A percentile compares a stretch with the other conserved stretches of the same genome.
These are phyloP conservation scores for Cephonodes hylas DNA, from an alignment of 2,888 invertebrate genomes.

Conservation along the genomic window DNA sequence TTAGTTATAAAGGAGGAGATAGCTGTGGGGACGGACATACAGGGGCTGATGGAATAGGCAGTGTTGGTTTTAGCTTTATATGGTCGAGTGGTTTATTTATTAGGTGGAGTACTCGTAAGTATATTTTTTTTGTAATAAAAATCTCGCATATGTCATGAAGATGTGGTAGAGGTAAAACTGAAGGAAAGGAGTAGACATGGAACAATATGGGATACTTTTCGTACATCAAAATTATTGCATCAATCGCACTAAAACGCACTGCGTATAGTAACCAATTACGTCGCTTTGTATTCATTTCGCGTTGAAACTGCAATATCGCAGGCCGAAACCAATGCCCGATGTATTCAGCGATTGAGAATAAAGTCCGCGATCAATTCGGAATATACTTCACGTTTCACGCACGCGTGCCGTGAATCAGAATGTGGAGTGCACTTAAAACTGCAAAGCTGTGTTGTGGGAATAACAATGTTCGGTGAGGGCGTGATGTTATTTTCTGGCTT, in stretches of 20 bases:
- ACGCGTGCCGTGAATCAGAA: slow-evolving; percentile 31
- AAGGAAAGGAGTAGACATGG: no score
- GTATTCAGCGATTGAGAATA: slow-evolving; percentile 27
- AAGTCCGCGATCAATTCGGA: slow-evolving; percentile 29
- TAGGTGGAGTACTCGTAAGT: no score
- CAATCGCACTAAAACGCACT: background rate
- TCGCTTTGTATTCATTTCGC: background rate
- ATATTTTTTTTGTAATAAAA: no score
- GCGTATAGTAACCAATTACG: background rate
- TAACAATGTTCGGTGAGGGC: background rate
- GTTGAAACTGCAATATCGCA: slow-evolving; percentile 39
- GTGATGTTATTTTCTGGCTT: background rate
- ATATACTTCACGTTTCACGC: slow-evolving; percentile 33
- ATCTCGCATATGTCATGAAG: no score
- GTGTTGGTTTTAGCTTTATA: no score
- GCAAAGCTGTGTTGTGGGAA: background rate
- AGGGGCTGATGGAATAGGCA: no score
- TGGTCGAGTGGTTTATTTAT: no score
- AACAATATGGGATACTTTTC: no score
- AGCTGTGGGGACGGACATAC: no score
- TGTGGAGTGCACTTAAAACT: slow-evolving; percentile 23
- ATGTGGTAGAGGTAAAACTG: no score
- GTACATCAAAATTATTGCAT: background rate
- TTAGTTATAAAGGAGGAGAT: no score
- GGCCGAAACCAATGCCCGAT: slow-evolving; percentile 37